Conservation (phyloP, 2,113 vertebrate genomes). For the Prunella himalayana region DNA sequence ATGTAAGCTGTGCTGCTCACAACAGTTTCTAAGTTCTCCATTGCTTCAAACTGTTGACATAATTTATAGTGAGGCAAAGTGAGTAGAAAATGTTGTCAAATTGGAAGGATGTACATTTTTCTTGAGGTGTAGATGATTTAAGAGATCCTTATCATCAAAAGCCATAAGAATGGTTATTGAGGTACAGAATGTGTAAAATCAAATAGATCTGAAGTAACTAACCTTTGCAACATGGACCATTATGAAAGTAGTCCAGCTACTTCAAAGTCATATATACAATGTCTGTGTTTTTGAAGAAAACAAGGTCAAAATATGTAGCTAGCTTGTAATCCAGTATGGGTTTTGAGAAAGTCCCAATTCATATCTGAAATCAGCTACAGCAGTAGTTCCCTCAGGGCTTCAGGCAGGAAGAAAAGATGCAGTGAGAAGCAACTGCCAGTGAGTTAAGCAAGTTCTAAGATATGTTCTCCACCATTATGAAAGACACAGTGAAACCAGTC, state of each 20-base stretch:
- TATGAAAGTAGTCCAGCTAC: background rate
- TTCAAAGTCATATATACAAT: background rate
- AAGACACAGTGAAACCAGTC: background rate
- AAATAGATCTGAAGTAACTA: background rate
- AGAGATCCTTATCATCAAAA: background rate
- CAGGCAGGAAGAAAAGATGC: background rate
- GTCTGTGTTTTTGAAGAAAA: background rate
- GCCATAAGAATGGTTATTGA: background rate
- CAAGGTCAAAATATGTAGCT: background rate
- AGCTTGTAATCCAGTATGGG: background rate
- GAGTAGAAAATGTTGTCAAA: background rate
- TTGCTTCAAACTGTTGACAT: background rate
- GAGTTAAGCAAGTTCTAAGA: background rate
- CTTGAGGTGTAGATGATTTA: background rate
- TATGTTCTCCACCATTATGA: background rate
- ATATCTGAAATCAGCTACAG: background rate
- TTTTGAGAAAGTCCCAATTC: background rate
- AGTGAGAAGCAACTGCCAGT: background rate
- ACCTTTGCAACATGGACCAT: background rate
- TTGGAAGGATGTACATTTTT: background rate
- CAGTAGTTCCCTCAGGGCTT: background rate
- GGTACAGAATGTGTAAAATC: background rate
- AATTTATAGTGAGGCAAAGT: background rate
- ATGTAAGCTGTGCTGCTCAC: background rate
- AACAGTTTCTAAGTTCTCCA: background rate